Evolutionary conservation across 2,113 vertebrate genomes (phyloP), one percentile per base, ranked within the genome.

Genomic region (Holacanthus passer): DNA sequence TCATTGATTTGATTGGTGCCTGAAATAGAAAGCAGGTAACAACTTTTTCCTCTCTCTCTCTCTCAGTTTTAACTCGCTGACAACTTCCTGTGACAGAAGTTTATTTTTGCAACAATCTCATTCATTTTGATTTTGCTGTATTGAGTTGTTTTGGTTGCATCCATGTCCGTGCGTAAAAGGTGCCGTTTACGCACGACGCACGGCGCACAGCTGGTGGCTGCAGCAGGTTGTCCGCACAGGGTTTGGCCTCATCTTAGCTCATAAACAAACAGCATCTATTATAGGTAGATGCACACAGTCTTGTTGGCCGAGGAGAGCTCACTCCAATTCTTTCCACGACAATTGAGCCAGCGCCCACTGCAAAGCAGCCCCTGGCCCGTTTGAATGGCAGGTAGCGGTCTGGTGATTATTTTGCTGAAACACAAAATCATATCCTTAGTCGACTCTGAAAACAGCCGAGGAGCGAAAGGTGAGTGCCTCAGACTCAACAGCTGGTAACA

Each of bases 401-500:
- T 43, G 47, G 79, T 77, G 83, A 85, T 90, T 93, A 84, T 93
- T 94, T 91, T 85, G 71, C 75, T 86, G 68, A 87, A 89, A 85
- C 84, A 76, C 84, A 92, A 89, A 87, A 87, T 89, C 87, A 88
- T 85, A 86, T 83, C 86, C 84, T 89, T 35, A 78, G 82, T 77
- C 83, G 75, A 84, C 82, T 90, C 83, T 75, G 79, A 88, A 85
- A 89, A 71, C 85, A 89, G 79, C 79, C 83, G 82, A 22, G 78
- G 86, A 91, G 89, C 73, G 66, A 89, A 93, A 94, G 92, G 91
- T 94, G 90, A 91, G 88, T 89, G 89, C 84, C 84, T 81, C 74
- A 91, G 88, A 91, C 82, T 83, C 80, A 89, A 94, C 95, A 95
- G 95, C 93, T 95, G 95, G 93, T 93, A 93, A 94, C 92, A 95